Percentiles rank a stretch among this genome's conserved stretches.
Conservation (phyloP, 2,113 vertebrate species). For the Antechinus stuartii region DNA sequence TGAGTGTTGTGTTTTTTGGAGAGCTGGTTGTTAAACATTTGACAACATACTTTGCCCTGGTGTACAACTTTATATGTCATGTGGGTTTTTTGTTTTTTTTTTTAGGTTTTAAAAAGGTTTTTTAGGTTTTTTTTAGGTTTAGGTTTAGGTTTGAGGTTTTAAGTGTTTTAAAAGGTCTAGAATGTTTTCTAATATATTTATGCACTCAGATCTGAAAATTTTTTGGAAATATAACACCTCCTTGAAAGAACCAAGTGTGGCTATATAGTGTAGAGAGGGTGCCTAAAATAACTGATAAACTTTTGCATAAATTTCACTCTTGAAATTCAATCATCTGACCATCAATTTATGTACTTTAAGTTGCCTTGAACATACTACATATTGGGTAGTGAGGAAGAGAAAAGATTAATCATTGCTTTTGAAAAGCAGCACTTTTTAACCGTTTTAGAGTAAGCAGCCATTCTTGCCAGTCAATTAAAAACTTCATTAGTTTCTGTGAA, state of each 20-base stretch:
- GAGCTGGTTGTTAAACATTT: background rate
- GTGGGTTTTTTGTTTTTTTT: constrained; percentile 5
- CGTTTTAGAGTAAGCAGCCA: constrained; percentile 8
- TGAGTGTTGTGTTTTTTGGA: background rate
- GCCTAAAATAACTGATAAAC: background rate
- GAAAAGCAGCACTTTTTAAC: constrained; percentile 26
- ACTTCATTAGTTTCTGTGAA: constrained; percentile 18
- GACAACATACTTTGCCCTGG: background rate
- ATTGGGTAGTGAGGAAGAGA: background rate
- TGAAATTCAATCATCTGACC: background rate
- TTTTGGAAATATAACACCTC: background rate
- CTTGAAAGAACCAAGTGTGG: constrained; percentile 1
- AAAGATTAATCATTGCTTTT: constrained; percentile 18
- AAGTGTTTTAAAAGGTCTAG: constrained; percentile 37
- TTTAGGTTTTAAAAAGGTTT: constrained; percentile 11
- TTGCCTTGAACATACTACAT: background rate
- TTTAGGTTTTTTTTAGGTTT: background rate
- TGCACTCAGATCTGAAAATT: constrained; percentile 18
- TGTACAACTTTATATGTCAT: background rate
- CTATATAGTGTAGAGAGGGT: background rate
- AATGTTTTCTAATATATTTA: constrained; percentile 25
- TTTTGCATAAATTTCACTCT: background rate
- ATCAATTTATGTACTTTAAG: constrained; percentile 13
- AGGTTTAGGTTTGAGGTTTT: constrained; percentile 16
- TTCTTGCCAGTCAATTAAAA: constrained; percentile 24